These are phyloP conservation scores for Bactericera cockerelli DNA, from an alignment of 1,140 invertebrate genomes.

Conservation along the genomic window DNA sequence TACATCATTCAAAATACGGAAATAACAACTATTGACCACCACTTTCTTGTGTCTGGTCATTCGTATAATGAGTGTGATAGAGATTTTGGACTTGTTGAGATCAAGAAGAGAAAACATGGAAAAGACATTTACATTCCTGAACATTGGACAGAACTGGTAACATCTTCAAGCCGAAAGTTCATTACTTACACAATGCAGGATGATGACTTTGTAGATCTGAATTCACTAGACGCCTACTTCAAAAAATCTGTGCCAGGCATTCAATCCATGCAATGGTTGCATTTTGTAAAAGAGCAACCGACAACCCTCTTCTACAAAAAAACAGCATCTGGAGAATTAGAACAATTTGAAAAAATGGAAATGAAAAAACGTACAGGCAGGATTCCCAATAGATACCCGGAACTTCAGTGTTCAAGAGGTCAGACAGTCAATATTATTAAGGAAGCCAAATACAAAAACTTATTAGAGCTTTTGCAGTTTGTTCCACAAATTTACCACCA, in stretches of 20 bases:
- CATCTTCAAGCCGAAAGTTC: conserved; percentile 6
- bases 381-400: no score
- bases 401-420: no score
- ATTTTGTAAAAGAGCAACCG: conserved; percentile 12
- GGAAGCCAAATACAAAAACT: no score
- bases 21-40: conserved; percentile 18
- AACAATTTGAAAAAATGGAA: no score
- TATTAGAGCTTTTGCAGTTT: no score
- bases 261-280: conserved; percentile 14
- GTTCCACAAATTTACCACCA: no score
- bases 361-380: no score
- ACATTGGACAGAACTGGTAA: conserved; percentile 16
- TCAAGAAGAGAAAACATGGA: conserved; percentile 8
- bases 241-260: conserved; percentile 11
- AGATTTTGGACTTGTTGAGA: conserved; percentile 16
- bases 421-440: no score
- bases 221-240: conserved; percentile 11
- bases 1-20: conserved; percentile 18
- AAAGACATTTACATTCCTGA: conserved; percentile 15
- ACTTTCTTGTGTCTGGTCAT: conserved; percentile 18
- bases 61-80: conserved; percentile 19
- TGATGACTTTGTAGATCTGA: conserved; percentile 14
- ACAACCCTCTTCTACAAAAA: conserved; percentile 15
- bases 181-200: conserved; percentile 9
- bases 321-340: conserved; percentile 9